Conservation (phyloP, 2,797 vertebrate genomes). For the Gila robusta region DNA sequence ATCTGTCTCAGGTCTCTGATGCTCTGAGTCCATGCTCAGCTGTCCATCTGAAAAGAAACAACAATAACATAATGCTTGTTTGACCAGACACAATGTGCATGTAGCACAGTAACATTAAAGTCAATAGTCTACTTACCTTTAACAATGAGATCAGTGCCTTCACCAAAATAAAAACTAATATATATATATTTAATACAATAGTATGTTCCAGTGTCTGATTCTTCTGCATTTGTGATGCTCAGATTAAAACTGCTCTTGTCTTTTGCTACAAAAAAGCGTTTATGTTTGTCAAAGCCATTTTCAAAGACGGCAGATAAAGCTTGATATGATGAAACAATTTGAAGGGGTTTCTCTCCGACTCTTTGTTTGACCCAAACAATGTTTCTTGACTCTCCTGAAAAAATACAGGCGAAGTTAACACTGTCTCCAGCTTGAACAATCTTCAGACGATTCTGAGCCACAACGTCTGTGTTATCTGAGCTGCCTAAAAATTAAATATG, state of each 20-base stretch:
- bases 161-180: background rate
- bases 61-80: background rate
- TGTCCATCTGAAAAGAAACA: background rate
- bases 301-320: accelerated
- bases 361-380: background rate
- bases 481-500: background rate
- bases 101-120: background rate
- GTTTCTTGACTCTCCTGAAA: background rate
- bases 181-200: background rate
- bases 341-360: conserved; percentile 1
- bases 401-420: background rate
- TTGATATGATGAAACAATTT: background rate
- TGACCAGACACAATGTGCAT: background rate
- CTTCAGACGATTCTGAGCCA: background rate
- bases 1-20: background rate
- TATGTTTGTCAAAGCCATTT: background rate
- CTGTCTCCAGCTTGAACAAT: conserved; percentile 3
- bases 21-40: background rate
- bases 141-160: conserved; percentile 8
- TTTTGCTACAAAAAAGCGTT: background rate
- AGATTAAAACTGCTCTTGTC: background rate
- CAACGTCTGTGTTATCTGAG: background rate
- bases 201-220: conserved; percentile 19
- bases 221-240: background rate
- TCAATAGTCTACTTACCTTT: background rate